Evolutionary conservation across 2,797 vertebrate species (phyloP).

Genomic region (Lycodopsis pacificus): DNA sequence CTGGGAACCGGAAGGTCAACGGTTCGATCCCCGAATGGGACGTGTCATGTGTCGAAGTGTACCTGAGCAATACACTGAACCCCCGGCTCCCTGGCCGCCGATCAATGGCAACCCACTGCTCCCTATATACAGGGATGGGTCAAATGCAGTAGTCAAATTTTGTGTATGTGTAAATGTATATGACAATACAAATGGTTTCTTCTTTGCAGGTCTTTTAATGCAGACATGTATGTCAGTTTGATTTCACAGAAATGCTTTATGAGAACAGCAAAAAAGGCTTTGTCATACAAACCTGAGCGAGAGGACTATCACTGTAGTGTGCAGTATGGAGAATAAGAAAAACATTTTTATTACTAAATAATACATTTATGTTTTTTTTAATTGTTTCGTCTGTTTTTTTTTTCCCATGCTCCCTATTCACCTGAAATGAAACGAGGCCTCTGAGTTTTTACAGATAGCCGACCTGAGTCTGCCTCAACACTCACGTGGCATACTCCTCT

Average conservation of each 20-base stretch:
- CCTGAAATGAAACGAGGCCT: constrained; percentile 13
- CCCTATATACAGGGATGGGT: no score
- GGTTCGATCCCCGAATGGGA: no score
- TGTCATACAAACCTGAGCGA: neutral
- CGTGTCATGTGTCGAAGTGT: no score
- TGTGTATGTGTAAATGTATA: no score
- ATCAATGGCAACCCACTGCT: no score
- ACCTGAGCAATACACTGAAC: no score
- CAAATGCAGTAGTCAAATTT: no score
- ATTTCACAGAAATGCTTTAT: constrained; percentile 1
- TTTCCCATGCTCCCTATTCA: neutral
- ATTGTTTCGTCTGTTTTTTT: neutral
- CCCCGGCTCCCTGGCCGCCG: no score
- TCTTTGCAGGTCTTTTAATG: neutral
- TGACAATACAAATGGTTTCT: no score
- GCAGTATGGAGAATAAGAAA: neutral
- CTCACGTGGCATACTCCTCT: neutral
- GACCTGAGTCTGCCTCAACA: neutral
- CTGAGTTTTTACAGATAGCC: neutral
- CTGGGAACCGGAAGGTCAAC: no score
- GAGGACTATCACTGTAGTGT: neutral
- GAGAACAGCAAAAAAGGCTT: neutral
- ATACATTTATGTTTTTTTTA: neutral
- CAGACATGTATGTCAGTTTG: neutral
- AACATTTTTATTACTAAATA: neutral